These are phyloP conservation scores for Salticus scenicus DNA, from an alignment of 2,888 invertebrate species.

Conservation along the genomic window DNA sequence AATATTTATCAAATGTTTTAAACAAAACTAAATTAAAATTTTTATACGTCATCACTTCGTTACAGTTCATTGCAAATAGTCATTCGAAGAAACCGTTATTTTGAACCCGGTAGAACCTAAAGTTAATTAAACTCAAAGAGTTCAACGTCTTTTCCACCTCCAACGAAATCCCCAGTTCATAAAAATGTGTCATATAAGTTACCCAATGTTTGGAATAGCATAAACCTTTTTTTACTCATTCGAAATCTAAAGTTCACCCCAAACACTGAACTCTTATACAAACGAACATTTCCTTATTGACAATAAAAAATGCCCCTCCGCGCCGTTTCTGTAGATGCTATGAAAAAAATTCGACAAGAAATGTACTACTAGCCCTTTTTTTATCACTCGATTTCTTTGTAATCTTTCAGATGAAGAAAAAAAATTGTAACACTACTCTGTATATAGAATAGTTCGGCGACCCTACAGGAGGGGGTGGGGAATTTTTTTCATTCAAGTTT, in stretches of 20 bases:
- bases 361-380: constrained; percentile 36
- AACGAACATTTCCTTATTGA: constrained; percentile 69
- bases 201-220: constrained; percentile 41
- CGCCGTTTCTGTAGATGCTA: not conserved
- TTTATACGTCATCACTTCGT: too few relatives aligned
- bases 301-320: constrained; percentile 42
- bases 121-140: constrained; percentile 24
- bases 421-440: constrained; percentile 58
- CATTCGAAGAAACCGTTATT: not conserved
- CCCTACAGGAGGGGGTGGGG: constrained; percentile 33
- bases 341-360: constrained; percentile 37
- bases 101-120: not conserved
- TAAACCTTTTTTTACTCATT: constrained; percentile 38
- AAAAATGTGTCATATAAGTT: constrained; percentile 15
- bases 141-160: constrained; percentile 25
- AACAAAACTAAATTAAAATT: too few relatives aligned
- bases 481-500: not conserved
- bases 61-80: too few relatives aligned
- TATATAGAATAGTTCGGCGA: constrained; percentile 45
- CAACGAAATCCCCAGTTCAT: constrained; percentile 14
- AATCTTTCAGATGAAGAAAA: constrained; percentile 34
- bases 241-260: constrained; percentile 53
- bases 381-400: constrained; percentile 37
- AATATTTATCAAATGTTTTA: too few relatives aligned
- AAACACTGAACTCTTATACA: constrained; percentile 49